Evolutionary conservation across 2,797 vertebrate species (phyloP), one percentile per base, ranked within the genome.

Genomic region (Oophaga sylvatica): DNA sequence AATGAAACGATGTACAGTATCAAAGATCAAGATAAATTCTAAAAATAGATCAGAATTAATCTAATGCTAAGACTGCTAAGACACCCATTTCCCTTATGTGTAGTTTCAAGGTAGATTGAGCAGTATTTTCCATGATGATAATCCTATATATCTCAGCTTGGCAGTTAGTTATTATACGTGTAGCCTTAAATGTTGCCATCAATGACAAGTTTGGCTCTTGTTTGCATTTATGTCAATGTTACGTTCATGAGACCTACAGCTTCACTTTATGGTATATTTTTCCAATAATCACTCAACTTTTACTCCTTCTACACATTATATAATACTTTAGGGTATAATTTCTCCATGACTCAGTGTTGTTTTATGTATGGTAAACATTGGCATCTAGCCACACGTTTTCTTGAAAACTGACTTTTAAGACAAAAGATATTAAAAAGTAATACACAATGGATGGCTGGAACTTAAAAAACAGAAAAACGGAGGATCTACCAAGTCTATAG

Each of bases 81-180:
- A 65, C 68, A 57, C 60, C 35, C 67, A 19, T n/a, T 87, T 76
- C 41, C 62, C 4, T 59, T 56, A 81, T 75, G 26, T 57, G 63
- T 15, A 57, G 65, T 81, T 87, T 75, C 26, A 87, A 81, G 86
- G 70, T 67, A 82, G 41, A 83, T 77, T 67, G 48, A 87, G 11
- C 80, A 76, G 35, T 82, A n/a, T 68, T 31, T 41, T 87, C 45
- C 20, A 10, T 76, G 26, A 26, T 31, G 26, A 22, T 35, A 53
- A 59, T 35, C 31, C 56, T 41, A 73, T 83, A 31, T 70, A 73
- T 60, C 16, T 71, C 71, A 1, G 2, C 29, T 53, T 5, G 63
- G 16, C 41, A 82, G 45, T 26, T 16, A 82, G 45, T 26, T 16
- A 22, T 56, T n/a, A 53, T 29, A 48, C 4, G 29, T 56, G 65